Percentiles rank a stretch among this genome's conserved stretches.
Evolutionary conservation across 2,113 vertebrate species (phyloP).

Genomic region (Thymallus thymallus): DNA sequence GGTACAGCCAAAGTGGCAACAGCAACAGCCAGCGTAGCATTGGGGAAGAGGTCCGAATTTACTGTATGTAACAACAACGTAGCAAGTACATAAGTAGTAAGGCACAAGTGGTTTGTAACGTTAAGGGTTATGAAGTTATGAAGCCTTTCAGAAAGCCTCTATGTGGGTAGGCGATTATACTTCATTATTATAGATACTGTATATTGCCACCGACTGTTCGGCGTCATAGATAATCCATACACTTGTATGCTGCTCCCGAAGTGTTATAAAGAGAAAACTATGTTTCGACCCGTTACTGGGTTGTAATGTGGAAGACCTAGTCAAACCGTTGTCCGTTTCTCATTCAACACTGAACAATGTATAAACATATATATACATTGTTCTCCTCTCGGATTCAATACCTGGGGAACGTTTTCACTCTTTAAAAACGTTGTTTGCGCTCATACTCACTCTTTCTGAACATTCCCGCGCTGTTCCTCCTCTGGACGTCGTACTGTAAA

Average conservation of each 20-base stretch:
- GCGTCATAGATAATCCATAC: too few species aligned
- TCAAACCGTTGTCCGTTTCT: too few species aligned
- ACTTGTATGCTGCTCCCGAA: too few species aligned
- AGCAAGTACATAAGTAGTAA: not conserved
- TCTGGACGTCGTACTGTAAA: conserved; percentile 60
- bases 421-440: not conserved
- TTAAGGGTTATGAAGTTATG: not conserved
- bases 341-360: too few species aligned
- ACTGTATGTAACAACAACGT: not conserved
- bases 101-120: not conserved
- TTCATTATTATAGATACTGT: too few species aligned
- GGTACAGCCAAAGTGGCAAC: conserved; percentile 52
- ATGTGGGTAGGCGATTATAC: too few species aligned
- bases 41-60: conserved; percentile 37
- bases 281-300: too few species aligned
- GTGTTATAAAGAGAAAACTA: too few species aligned
- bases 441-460: conserved; percentile 70
- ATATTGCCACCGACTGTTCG: too few species aligned
- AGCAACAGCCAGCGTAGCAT: conserved; percentile 49
- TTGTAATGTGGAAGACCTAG: too few species aligned
- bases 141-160: not conserved
- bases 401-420: not conserved
- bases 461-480: conserved; percentile 72
- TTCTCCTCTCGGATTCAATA: too few species aligned
- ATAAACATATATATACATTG: too few species aligned